Base-by-base conservation (phyloP, 2,888 invertebrate species). In the Lithophane semibrunnea region DNA sequence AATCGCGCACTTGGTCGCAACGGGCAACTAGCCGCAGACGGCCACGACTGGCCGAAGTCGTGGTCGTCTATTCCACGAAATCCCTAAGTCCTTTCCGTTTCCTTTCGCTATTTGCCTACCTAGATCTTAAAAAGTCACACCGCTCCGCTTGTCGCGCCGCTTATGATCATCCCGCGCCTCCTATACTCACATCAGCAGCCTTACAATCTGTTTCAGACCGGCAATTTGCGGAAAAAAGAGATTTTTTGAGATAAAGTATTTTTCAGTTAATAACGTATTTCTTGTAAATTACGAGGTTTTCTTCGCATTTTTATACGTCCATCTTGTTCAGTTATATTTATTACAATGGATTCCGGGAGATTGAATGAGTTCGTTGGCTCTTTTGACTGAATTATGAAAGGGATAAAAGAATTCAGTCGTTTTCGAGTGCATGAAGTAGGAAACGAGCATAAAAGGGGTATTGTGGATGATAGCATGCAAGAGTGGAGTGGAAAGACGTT, bases 221-320 rank as follows among this genome's bases (percentile, higher is more conserved):
- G 47, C 72, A 85, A 77, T 83, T 77, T 85, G 65, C 37, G 69
- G 49, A 49, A 72, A 77, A 73, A 74, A 47, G 8, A 74, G 29
- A 74, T 74, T 72, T 77, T 52, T 73, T 16, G 29, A 24, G 63
- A 16, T 60, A 66, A 77, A 70, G 12, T 37, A 70, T 73, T 75
- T 81, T 75, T 58, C 56, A 65, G 69, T 76, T 80, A 76, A 84
- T 80, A 84, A 68, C 49, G 61, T 66, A 29, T n/a, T 73, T 60
- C 24, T 60, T 65, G 21, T 70, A 64, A 71, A 84, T 72, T 75
- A 61, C 42, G 18, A 24, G 58, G 52, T 37, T 80, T 60, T 67
- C 8, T 72, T 58, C 44, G 54, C 49, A 56, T 68, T 84, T 70
- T 74, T 56, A 60, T 56, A 44, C 52, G 37, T 18, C 16, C 7